These are phyloP conservation scores for Tyrannus savana DNA, from an alignment of 2,113 vertebrate species.

Conservation along the genomic window DNA sequence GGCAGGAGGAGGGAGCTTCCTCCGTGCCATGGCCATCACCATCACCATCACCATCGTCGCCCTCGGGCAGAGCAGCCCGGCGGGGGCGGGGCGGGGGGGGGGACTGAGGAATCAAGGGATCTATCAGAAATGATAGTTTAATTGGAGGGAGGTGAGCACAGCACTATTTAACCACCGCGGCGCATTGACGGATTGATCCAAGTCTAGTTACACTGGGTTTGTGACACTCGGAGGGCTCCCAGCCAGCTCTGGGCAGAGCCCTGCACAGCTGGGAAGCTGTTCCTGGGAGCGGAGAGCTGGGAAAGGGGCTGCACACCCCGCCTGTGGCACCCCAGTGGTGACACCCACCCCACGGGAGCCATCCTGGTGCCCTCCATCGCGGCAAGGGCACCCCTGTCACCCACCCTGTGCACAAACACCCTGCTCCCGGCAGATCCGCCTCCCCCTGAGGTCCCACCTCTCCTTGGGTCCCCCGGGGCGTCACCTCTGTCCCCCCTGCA, in stretches of 20 bases:
- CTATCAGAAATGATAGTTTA: not conserved
- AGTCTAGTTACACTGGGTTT: not conserved
- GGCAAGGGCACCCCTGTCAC: not conserved
- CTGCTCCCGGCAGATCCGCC: fast-evolving
- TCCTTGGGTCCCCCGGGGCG: not conserved
- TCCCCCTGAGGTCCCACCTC: not conserved
- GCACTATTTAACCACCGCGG: not conserved
- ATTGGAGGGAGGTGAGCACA: constrained; percentile 3
- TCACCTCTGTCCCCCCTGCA: not conserved
- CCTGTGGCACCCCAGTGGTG: not conserved
- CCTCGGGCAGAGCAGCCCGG: not conserved
- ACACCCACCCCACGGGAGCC: fast-evolving
- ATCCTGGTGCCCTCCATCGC: fast-evolving
- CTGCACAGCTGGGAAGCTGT: not conserved
- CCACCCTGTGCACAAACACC: not conserved
- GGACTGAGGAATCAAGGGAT: not conserved
- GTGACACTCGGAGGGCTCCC: not conserved
- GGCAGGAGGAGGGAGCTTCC: not conserved
- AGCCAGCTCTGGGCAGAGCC: not conserved
- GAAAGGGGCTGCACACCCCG: not conserved
- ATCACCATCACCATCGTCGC: fast-evolving
- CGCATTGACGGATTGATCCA: not conserved
- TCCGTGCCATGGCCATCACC: fast-evolving
- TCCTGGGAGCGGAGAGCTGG: fast-evolving
- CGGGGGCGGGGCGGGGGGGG: not conserved